These are phyloP conservation scores for Holotrichia oblita DNA, from an alignment of 1,140 invertebrate genomes.

Conservation along the genomic window DNA sequence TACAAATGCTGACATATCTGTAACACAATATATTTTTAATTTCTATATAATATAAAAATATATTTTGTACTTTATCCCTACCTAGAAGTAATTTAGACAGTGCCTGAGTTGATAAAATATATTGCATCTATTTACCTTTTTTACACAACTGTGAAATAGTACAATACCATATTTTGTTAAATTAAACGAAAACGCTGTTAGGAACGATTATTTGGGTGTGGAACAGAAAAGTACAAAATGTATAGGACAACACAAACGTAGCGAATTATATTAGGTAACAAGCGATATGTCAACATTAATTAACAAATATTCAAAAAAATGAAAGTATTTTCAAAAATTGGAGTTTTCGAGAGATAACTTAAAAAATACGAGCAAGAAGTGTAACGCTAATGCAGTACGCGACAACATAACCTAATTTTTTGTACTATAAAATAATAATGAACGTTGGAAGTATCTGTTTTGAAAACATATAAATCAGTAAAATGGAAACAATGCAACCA, in stretches of 20 bases:
- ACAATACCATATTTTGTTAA: not conserved
- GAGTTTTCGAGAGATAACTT: not conserved
- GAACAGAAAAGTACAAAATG: slow-evolving; percentile 31
- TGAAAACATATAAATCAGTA: slow-evolving; percentile 18
- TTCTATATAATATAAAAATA: slow-evolving; percentile 54
- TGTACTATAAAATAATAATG: slow-evolving; percentile 43
- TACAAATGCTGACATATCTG: slow-evolving; percentile 57
- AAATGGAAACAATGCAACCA: slow-evolving; percentile 16
- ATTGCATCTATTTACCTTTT: slow-evolving; percentile 41
- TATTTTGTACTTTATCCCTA: slow-evolving; percentile 52
- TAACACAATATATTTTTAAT: slow-evolving; percentile 47
- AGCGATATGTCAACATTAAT: slow-evolving; percentile 51
- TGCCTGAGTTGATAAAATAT: slow-evolving; percentile 45
- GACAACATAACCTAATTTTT: slow-evolving; percentile 42
- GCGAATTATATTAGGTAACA: slow-evolving; percentile 19
- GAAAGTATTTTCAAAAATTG: slow-evolving; percentile 35
- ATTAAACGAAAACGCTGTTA: slow-evolving; percentile 9
- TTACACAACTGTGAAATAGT: not conserved
- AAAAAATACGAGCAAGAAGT: slow-evolving; percentile 26
- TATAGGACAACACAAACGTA: slow-evolving; percentile 11
- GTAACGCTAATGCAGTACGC: slow-evolving; percentile 34
- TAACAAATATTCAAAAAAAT: slow-evolving; percentile 39
- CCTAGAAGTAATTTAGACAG: slow-evolving; percentile 40
- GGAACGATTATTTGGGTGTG: slow-evolving; percentile 24
- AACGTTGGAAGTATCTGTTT: slow-evolving; percentile 34